Percentiles rank a stretch among this genome's conserved stretches.
These are phyloP conservation scores for Drepana arcuata DNA, from an alignment of 1,140 invertebrate species.

Conservation along the genomic window DNA sequence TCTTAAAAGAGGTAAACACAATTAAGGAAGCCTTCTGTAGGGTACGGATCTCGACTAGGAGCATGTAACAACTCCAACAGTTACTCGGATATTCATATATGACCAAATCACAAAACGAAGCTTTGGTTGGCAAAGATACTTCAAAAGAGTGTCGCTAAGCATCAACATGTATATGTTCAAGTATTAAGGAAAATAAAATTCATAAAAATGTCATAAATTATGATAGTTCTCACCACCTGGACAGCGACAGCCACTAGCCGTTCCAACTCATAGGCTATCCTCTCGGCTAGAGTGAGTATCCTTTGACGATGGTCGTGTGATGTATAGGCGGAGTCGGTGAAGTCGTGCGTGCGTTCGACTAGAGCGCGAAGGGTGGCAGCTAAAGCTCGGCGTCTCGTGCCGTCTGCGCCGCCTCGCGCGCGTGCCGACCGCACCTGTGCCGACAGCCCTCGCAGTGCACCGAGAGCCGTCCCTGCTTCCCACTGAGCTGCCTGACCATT, in stretches of 20 bases:
- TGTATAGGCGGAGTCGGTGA: conserved; percentile 99
- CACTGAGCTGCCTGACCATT: conserved; percentile 48
- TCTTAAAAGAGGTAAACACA: too few relatives aligned
- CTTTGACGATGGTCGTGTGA: conserved; percentile 97
- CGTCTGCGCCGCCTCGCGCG: conserved; percentile 68
- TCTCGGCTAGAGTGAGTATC: conserved; percentile 92
- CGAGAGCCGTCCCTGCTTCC: conserved; percentile 62
- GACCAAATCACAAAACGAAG: too few relatives aligned
- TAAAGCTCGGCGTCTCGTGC: conserved; percentile 81
- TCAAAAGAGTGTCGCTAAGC: too few relatives aligned
- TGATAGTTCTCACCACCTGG: conserved; percentile 87
- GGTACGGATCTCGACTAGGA: too few relatives aligned
- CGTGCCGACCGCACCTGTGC: conserved; percentile 52
- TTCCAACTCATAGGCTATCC: conserved; percentile 88
- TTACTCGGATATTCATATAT: too few relatives aligned
- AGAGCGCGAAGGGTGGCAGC: conserved; percentile 89
- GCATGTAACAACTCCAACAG: too few relatives aligned
- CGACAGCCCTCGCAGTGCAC: conserved; percentile 61
- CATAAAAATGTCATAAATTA: too few relatives aligned
- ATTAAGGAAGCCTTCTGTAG: too few relatives aligned
- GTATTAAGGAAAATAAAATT: too few relatives aligned
- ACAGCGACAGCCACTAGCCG: conserved; percentile 88
- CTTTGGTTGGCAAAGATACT: too few relatives aligned
- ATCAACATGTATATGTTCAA: too few relatives aligned
- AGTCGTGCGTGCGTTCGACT: conserved; percentile 97